Evolutionary conservation across 2,797 vertebrate species (phyloP).

Genomic region (Rhabdomys pumilio): DNA sequence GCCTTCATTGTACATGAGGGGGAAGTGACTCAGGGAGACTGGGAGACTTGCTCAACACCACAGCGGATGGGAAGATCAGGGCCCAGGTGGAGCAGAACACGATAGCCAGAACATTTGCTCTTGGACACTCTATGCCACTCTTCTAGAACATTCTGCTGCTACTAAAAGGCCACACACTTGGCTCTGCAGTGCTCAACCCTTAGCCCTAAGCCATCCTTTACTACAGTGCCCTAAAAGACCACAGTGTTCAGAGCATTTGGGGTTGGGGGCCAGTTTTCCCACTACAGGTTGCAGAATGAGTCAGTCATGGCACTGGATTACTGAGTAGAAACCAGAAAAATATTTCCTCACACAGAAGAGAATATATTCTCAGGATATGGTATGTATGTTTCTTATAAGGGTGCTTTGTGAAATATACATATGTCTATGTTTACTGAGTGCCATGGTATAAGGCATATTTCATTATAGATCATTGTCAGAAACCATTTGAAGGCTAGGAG

Average conservation of each 20-base stretch:
- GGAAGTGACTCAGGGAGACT: background rate
- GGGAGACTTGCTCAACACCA: background rate
- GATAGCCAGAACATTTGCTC: background rate
- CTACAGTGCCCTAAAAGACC: background rate
- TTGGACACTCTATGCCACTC: background rate
- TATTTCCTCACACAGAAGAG: background rate
- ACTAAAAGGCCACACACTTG: background rate
- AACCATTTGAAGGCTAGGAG: background rate
- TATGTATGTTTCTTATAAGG: background rate
- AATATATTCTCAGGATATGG: background rate
- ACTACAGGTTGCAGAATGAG: background rate
- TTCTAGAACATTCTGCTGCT: background rate
- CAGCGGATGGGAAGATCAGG: background rate
- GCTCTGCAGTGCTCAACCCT: background rate
- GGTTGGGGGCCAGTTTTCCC: background rate
- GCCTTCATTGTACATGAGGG: conserved; percentile 20
- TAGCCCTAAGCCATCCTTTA: background rate
- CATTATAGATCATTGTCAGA: background rate
- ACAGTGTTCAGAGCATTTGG: background rate
- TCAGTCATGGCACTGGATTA: background rate
- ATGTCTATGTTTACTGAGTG: too few relatives aligned
- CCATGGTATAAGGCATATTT: background rate
- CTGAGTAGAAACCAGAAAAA: background rate
- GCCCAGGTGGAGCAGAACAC: background rate
- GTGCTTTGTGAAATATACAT: background rate